Evolutionary conservation across 2,113 vertebrate species (phyloP).

Genomic region (Acanthisitta chloris): DNA sequence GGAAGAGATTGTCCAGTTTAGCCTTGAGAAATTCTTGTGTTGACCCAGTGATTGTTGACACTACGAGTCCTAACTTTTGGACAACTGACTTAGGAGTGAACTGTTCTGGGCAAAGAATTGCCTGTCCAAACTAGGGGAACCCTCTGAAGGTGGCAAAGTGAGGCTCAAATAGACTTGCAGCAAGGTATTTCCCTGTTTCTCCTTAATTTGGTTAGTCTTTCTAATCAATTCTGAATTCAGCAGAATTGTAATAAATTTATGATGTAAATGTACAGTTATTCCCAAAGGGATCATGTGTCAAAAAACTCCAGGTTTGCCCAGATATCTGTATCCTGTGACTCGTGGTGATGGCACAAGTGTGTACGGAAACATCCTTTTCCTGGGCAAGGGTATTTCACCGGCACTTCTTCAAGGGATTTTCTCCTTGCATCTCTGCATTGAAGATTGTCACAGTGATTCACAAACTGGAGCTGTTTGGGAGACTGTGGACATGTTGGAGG

Average conservation of each 20-base stretch:
- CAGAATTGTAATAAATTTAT: too few species aligned
- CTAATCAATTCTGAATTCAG: not conserved
- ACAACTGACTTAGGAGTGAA: not conserved
- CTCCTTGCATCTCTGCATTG: not conserved
- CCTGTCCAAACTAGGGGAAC: not conserved
- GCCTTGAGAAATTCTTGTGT: not conserved
- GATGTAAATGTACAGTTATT: not conserved
- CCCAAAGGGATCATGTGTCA: not conserved
- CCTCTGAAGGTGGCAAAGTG: not conserved
- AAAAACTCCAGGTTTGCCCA: not conserved
- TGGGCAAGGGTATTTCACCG: not conserved
- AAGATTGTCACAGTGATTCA: not conserved
- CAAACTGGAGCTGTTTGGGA: not conserved
- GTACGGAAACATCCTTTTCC: not conserved
- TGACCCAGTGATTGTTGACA: not conserved
- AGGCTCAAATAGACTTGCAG: not conserved
- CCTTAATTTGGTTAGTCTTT: not conserved
- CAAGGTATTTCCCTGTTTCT: not conserved
- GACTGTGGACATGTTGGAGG: not conserved
- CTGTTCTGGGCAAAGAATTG: not conserved
- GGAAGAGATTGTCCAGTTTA: not conserved
- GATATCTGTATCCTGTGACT: not conserved
- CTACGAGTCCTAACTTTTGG: not conserved
- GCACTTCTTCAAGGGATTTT: not conserved
- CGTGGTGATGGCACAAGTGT: too few species aligned